These are phyloP conservation scores for Muscidifurax raptorellus DNA, from an alignment of 1,140 invertebrate genomes.

Conservation along the genomic window DNA sequence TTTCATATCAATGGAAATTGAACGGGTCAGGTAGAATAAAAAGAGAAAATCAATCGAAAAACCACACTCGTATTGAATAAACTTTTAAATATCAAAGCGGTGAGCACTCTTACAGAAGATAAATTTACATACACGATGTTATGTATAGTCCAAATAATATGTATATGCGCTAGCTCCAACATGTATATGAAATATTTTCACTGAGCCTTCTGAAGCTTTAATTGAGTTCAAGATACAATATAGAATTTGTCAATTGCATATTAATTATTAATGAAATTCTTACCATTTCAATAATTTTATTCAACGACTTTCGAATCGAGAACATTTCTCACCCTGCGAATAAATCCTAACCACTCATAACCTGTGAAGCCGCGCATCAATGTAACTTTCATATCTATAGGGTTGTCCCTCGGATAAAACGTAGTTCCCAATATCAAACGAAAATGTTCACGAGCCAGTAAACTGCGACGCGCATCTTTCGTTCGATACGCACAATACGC, in stretches of 20 bases:
- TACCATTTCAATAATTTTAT: too few relatives aligned
- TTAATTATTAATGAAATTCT: neutral
- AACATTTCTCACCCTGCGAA: neutral
- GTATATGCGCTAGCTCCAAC: neutral
- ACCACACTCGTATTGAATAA: neutral
- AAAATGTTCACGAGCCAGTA: neutral
- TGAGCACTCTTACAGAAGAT: neutral
- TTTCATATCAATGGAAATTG: neutral
- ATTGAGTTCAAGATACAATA: neutral
- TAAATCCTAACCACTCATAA: neutral
- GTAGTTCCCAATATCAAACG: neutral
- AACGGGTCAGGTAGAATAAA: neutral
- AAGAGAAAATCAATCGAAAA: neutral
- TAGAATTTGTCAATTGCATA: too few relatives aligned
- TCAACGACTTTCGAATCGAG: too few relatives aligned
- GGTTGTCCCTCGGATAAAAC: neutral
- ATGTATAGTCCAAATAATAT: neutral
- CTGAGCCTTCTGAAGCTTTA: neutral
- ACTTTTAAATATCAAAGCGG: slow-evolving; percentile 1
- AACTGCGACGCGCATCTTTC: neutral
- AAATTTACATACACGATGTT: neutral
- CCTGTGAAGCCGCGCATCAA: neutral
- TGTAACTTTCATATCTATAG: neutral
- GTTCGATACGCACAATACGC: neutral
- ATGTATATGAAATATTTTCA: neutral